Evolutionary conservation across 2,113 vertebrate species (phyloP).

Genomic region (Neopipo cinnamomea): DNA sequence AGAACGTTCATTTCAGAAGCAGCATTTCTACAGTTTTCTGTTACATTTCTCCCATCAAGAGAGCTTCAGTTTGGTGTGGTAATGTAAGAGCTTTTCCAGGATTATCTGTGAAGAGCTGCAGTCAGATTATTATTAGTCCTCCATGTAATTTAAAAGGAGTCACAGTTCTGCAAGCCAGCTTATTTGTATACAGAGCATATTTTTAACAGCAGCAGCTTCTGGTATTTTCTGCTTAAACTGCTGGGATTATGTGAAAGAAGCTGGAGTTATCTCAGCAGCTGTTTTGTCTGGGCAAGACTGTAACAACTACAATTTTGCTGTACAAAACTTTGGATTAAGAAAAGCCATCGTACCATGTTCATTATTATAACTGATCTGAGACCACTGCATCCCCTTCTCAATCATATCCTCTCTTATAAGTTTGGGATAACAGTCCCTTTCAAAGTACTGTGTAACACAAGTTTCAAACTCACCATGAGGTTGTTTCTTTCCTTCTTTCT

Average conservation of each 20-base stretch:
- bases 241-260: background rate
- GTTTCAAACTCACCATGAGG: background rate
- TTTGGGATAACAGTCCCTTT: background rate
- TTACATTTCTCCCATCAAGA: background rate
- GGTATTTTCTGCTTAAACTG: background rate
- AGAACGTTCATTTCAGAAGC: background rate
- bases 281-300: background rate
- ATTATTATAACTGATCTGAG: background rate
- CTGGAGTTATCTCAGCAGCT: background rate
- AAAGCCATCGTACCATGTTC: background rate
- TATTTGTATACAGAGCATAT: background rate
- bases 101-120: background rate
- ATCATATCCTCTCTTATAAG: background rate
- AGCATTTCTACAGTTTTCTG: background rate
- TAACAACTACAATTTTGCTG: background rate
- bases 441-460: background rate
- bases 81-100: conserved; percentile 25
- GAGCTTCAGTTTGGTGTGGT: background rate
- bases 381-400: background rate
- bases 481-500: background rate
- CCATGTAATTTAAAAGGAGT: background rate
- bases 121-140: background rate
- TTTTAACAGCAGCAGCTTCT: background rate
- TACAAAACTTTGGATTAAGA: background rate
- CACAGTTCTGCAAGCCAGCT: background rate